These are phyloP conservation scores for Tenualosa thibaudeaui DNA, from an alignment of 2,797 vertebrate genomes.

Conservation along the genomic window DNA sequence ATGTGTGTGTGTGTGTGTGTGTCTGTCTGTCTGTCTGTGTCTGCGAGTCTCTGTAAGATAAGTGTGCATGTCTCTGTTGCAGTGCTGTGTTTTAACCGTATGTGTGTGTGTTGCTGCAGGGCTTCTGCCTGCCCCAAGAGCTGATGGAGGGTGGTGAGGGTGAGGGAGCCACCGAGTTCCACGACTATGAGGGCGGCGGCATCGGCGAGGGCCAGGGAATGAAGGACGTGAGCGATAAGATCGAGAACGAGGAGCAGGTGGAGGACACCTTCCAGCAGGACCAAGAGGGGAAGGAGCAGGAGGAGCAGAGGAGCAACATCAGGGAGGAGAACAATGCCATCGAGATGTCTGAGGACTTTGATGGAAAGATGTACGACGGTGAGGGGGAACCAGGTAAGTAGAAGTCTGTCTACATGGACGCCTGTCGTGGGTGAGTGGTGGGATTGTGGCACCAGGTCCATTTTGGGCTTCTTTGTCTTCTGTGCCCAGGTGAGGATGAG, in stretches of 20 bases:
- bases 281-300: constrained; percentile 85
- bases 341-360: constrained; percentile 98
- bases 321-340: constrained; percentile 92
- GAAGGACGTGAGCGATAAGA: constrained; percentile 95
- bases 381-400: constrained; percentile 82
- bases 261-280: constrained; percentile 89
- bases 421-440: neutral
- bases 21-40: neutral
- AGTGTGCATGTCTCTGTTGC: too few relatives aligned
- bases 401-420: neutral
- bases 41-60: neutral
- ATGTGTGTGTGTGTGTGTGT: neutral
- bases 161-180: constrained; percentile 89
- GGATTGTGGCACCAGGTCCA: neutral
- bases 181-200: constrained; percentile 91
- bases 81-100: neutral
- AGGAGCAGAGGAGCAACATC: constrained; percentile 83
- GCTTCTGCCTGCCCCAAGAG: constrained; percentile 94
- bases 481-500: constrained; percentile 73
- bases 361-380: constrained; percentile 89
- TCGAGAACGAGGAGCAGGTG: constrained; percentile 97
- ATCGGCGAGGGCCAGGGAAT: constrained; percentile 92
- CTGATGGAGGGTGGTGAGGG: constrained; percentile 81
- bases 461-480: neutral
- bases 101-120: constrained; percentile 67